These are phyloP conservation scores for Dicerorhinus sumatrensis DNA, from an alignment of 2,113 vertebrate species.

Conservation along the genomic window DNA sequence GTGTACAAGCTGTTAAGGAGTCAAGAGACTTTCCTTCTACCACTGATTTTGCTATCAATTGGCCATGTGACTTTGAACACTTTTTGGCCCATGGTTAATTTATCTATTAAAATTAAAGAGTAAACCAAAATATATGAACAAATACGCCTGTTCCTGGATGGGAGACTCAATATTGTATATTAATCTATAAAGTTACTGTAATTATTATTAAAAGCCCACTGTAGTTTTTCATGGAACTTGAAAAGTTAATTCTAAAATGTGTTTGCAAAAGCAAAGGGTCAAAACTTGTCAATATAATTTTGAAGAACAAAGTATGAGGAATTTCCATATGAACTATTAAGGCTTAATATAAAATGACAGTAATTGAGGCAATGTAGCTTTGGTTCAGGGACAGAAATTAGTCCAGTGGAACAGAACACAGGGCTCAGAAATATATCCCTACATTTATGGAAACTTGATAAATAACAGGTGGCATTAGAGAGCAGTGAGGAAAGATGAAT, in stretches of 20 bases:
- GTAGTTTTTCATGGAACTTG: not conserved
- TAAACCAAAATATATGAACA: constrained; percentile 54
- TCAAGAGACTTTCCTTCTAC: constrained; percentile 46
- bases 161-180: constrained; percentile 25
- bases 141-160: not conserved
- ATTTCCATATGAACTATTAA: constrained; percentile 36
- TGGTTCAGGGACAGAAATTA: constrained; percentile 9
- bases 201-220: constrained; percentile 28
- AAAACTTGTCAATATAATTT: not conserved
- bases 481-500: not conserved
- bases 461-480: not conserved
- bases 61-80: constrained; percentile 12
- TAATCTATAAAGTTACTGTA: constrained; percentile 41
- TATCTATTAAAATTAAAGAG: constrained; percentile 50
- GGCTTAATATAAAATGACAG: not conserved
- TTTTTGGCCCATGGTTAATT: constrained; percentile 46
- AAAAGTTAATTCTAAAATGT: constrained; percentile 43
- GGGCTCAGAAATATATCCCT: not conserved
- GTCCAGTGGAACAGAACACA: not conserved
- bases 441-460: constrained; percentile 25
- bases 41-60: constrained; percentile 36
- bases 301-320: not conserved
- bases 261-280: not conserved
- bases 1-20: constrained; percentile 28
- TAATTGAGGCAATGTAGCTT: not conserved